Evolutionary conservation across 2,113 vertebrate genomes (phyloP).

Genomic region (Gambusia affinis): DNA sequence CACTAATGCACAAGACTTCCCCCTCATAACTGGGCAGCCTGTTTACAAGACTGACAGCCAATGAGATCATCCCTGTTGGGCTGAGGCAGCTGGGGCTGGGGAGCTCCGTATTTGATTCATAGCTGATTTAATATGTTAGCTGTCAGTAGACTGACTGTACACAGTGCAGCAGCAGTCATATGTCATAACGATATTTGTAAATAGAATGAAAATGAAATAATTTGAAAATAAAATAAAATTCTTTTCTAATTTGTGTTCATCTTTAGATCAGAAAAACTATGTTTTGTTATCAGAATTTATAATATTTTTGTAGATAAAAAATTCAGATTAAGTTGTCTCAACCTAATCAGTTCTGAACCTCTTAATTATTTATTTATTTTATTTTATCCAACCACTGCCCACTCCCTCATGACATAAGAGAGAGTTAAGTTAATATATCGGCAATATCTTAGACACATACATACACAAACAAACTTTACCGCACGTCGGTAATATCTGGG

Average conservation of each 20-base stretch:
- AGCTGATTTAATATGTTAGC: not conserved
- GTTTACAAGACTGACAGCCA: slow-evolving; percentile 68
- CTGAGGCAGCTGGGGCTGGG: slow-evolving; percentile 4
- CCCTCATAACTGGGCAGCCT: slow-evolving; percentile 47
- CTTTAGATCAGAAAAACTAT: not conserved
- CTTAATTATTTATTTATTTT: not conserved
- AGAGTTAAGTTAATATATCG: too few species aligned
- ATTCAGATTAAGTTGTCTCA: not conserved
- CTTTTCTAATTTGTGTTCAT: not conserved
- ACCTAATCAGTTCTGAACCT: not conserved
- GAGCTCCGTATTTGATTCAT: slow-evolving; percentile 14
- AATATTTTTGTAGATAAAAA: not conserved
- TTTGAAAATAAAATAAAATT: not conserved
- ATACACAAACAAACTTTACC: not conserved
- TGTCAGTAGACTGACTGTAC: not conserved
- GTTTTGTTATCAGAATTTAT: not conserved
- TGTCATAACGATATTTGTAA: not conserved
- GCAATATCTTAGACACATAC: too few species aligned
- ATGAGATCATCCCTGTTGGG: slow-evolving; percentile 14
- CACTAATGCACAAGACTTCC: slow-evolving; percentile 72
- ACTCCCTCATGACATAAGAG: not conserved
- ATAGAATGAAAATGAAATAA: not conserved
- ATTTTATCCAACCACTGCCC: too few species aligned
- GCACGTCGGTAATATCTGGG: slow-evolving; percentile 19
- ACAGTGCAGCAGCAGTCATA: not conserved